Evolutionary conservation across 2,888 invertebrate genomes (phyloP).

Genomic region (Plagodis dolabraria): DNA sequence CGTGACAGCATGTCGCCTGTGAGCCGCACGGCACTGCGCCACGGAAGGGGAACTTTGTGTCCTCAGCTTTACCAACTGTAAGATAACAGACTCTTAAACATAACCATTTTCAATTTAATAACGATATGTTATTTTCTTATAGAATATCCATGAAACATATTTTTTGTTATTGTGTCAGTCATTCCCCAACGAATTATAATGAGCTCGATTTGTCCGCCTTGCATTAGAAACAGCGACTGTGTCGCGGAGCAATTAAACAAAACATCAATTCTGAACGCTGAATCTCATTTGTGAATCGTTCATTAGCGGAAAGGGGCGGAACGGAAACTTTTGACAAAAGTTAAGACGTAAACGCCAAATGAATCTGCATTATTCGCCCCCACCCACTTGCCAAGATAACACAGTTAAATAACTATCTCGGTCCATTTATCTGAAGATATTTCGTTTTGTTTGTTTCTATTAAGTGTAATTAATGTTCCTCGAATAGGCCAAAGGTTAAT

Average conservation of each 20-base stretch:
- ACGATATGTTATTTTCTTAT: no score
- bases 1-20: conserved; percentile 45
- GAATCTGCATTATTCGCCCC: conserved; percentile 71
- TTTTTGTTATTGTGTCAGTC: conserved; percentile 13
- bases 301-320: conserved; percentile 68
- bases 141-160: neutral
- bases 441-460: conserved; percentile 80
- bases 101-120: no score
- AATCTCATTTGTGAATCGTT: conserved; percentile 74
- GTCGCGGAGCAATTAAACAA: conserved; percentile 67
- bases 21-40: conserved; percentile 2
- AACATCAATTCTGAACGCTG: conserved; percentile 70
- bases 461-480: conserved; percentile 75
- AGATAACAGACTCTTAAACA: neutral
- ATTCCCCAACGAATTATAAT: conserved; percentile 30
- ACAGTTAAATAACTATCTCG: conserved; percentile 80
- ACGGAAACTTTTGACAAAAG: conserved; percentile 75
- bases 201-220: conserved; percentile 37
- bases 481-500: conserved; percentile 73
- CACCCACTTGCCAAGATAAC: conserved; percentile 62
- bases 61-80: neutral
- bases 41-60: neutral
- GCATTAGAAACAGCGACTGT: conserved; percentile 35
- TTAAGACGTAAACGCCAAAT: conserved; percentile 73
- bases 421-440: conserved; percentile 74